Conservation (phyloP, 2,888 invertebrate species). For the Netelia melanura region DNA sequence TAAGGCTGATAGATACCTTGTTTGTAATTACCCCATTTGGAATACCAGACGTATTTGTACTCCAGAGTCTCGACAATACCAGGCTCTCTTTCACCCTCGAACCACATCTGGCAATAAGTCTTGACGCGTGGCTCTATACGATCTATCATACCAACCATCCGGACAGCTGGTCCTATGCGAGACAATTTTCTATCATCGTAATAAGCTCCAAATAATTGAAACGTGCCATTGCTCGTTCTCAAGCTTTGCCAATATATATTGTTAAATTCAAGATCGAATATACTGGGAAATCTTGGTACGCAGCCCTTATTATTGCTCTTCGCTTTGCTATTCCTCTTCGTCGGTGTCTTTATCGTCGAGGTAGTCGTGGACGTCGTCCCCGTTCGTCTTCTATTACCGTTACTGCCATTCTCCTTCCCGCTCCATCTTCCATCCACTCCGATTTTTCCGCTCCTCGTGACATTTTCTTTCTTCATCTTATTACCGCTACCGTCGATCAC, state of each 20-base stretch:
- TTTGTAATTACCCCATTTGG: slow-evolving; percentile 97
- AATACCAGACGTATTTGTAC: slow-evolving; percentile 97
- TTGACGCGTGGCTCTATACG: slow-evolving; percentile 93
- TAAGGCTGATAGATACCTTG: slow-evolving; percentile 96
- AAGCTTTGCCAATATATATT: slow-evolving; percentile 97
- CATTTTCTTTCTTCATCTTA: slow-evolving; percentile 8
- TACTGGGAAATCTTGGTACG: slow-evolving; percentile 90
- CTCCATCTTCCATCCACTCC: background rate
- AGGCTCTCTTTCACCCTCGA: slow-evolving; percentile 93
- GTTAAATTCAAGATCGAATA: slow-evolving; percentile 96
- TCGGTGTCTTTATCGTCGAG: background rate
- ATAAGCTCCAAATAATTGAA: slow-evolving; percentile 96
- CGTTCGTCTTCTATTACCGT: no score
- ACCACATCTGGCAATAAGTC: slow-evolving; percentile 96
- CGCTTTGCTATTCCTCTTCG: background rate
- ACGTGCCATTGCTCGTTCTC: slow-evolving; percentile 93
- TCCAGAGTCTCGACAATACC: slow-evolving; percentile 93
- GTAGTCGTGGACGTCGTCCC: no score
- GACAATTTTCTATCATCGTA: slow-evolving; percentile 93
- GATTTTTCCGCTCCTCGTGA: background rate
- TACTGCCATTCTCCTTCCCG: no score
- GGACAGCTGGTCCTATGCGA: slow-evolving; percentile 92
- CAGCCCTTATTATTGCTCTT: slow-evolving; percentile 63
- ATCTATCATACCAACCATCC: slow-evolving; percentile 95
- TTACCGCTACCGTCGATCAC: background rate